Base-by-base conservation (phyloP, 2,888 invertebrate genomes). In the Koerneria pararmatus region DNA sequence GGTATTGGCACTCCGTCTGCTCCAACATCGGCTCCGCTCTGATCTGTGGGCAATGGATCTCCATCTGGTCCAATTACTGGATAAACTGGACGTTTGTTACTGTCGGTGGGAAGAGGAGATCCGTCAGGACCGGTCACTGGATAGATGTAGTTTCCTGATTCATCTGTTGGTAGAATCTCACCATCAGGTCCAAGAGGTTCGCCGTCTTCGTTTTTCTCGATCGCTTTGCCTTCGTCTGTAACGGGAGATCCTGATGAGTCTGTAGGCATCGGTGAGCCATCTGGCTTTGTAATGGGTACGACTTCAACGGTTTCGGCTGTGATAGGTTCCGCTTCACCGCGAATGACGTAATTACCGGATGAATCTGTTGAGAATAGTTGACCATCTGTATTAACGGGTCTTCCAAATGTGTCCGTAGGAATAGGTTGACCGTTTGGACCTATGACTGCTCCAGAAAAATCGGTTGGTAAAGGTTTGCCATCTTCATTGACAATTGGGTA, bases 31-130 rank as follows among this genome's bases (percentile, higher is more conserved):
- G 54, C 34, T 46, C 69, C 71, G 19, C 41, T 46, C 29, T 48
- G 24, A 34, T 72, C 69, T 49, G 70, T 68, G 24, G 68, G 62
- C 11, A 63, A 35, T 27, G 53, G 64, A 41, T 67, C 67, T 19
- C 71, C 71, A 46, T 68, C 71, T 19, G 69, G 65, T 49, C 70
- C 72, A 54, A 73, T 70, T 41, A 71, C 79, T 29, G 68, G 68
- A 60, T 71, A 74, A 61, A 73, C 69, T 51, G 68, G 70, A 24
- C 72, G 70, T 41, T 77, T 74, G 54, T 67, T 57, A 22, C 48
- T 61, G 56, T 77, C 74, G 11, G 72, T 74, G 48, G 70, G 68
- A 22, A 73, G 59, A 2, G 68, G 41, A 22, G 22, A 32, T 46
- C 66, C 71, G 15, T 69, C 75, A 31, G 69, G 41, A 31, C 65